Evolutionary conservation across 2,797 vertebrate species (phyloP).

Genomic region (Sebastiscus tertius): DNA sequence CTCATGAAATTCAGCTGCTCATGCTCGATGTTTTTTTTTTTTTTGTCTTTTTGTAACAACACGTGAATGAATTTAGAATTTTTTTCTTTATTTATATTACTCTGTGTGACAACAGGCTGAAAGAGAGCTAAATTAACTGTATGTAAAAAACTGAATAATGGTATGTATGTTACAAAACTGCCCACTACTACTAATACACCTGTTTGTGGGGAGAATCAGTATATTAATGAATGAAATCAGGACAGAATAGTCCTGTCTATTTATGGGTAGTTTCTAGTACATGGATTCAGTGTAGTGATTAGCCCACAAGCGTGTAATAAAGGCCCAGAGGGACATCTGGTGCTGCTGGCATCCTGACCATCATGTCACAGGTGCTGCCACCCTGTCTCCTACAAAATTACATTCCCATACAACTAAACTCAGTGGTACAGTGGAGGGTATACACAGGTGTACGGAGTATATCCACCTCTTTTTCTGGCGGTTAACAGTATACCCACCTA

Average conservation of each 20-base stretch:
- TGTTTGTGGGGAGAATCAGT: not conserved
- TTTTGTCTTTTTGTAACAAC: not conserved
- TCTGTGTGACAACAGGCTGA: no score
- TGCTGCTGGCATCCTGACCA: conserved; percentile 6
- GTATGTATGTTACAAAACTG: not conserved
- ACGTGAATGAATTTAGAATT: not conserved
- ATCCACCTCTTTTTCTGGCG: no score
- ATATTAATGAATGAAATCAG: not conserved
- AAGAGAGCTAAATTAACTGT: not conserved
- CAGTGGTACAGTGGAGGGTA: no score
- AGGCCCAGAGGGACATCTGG: not conserved
- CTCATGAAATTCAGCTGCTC: conserved; percentile 4
- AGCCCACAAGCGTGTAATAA: not conserved
- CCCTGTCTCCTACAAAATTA: not conserved
- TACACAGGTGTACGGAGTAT: no score
- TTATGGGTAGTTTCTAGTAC: not conserved
- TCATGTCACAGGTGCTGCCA: not conserved
- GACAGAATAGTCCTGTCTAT: not conserved
- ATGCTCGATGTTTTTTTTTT: not conserved
- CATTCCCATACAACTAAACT: not conserved
- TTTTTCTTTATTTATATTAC: not conserved
- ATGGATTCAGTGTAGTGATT: not conserved
- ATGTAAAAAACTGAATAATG: not conserved
- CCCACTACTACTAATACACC: not conserved
- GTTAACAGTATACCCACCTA: no score